Base-by-base conservation (phyloP, 2,888 invertebrate species). In the Lasioglossum vierecki region DNA sequence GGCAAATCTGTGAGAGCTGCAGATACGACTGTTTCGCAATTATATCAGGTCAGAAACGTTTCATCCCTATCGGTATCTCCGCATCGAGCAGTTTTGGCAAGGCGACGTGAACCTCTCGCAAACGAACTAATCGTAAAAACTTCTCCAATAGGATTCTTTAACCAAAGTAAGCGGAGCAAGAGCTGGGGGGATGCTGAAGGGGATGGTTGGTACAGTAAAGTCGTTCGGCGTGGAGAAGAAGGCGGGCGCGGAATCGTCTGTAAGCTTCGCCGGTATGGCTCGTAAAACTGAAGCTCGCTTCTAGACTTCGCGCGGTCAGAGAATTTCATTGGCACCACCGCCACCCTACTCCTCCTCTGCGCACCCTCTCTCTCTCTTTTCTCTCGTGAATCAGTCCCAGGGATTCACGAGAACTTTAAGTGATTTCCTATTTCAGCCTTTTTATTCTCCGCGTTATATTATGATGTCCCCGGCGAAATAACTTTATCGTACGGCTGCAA, bases 121-220 rank as follows among this genome's bases (percentile, higher is more conserved):
- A 88, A 88, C 90, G 89, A 89, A 88, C 80, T 86, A 88, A 91
- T 89, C 91, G 90, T 90, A 91, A 92, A 91, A 92, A 88, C 91
- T 92, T 89, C 91, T 88, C 88, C 88, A 91, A 91, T 89, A 91
- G 87, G 83, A 87, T 88, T 87, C 87, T 89, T 89, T 90, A 90
- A 87, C 88, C 87, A 87, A 90, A 88, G 86, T 89, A 88, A 80
- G 82, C 68, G 68, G 76, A 60, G 53, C 49, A 22, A 22, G 11
- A 39, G 22, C 49, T 2, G 35, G 35, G 57, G 30, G 60, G 60
- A 11, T 11, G 57, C 49, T 53, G 83, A 35, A 84, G 53, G 66
- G 78, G 76, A 82, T 79, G 85, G 66, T 68, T 53, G 85, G 60
- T 66, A 63, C 49, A 74, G 79, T 74, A 68, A 85, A 79, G 78